Conservation (phyloP, 2,888 invertebrate species). For the Lissocephala sabroskyi region DNA sequence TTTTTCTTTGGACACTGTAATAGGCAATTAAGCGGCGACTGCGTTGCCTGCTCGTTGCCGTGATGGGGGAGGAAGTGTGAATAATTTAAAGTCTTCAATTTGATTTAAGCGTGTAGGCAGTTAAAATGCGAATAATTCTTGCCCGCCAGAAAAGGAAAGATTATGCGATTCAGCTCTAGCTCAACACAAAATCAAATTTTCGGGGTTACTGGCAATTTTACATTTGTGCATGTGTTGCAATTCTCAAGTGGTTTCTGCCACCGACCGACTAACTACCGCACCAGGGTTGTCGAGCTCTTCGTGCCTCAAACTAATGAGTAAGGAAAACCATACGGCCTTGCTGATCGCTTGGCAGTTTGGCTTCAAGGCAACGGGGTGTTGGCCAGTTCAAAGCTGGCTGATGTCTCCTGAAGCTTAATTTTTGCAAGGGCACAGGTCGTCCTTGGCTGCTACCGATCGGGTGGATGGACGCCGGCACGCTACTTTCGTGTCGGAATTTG, state of each 20-base stretch:
- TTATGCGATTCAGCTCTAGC: too few species aligned
- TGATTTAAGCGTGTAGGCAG: too few species aligned
- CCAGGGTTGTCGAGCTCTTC: neutral
- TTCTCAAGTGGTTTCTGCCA: constrained; percentile 43
- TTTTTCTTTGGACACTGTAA: too few species aligned
- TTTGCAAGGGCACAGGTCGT: constrained; percentile 69
- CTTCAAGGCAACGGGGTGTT: constrained; percentile 1
- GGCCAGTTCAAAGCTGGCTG: neutral
- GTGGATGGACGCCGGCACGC: constrained; percentile 35
- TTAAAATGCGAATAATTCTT: too few species aligned
- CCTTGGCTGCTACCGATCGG: constrained; percentile 34
- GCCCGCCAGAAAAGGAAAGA: too few species aligned
- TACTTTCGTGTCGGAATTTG: constrained; percentile 57
- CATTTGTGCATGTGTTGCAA: constrained; percentile 16
- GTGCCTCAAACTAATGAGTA: constrained; percentile 16
- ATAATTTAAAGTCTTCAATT: too few species aligned
- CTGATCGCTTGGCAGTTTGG: constrained; percentile 57
- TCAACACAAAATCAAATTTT: too few species aligned
- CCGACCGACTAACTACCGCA: too few species aligned
- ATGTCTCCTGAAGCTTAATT: constrained; percentile 63
- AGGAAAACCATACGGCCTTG: constrained; percentile 68
- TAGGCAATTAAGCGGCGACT: constrained; percentile 42
- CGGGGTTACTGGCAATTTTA: constrained; percentile 10
- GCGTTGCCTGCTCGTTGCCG: too few species aligned
- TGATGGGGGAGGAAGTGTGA: too few species aligned